Conservation (phyloP, 2,113 vertebrate species). For the Heterotis niloticus region DNA sequence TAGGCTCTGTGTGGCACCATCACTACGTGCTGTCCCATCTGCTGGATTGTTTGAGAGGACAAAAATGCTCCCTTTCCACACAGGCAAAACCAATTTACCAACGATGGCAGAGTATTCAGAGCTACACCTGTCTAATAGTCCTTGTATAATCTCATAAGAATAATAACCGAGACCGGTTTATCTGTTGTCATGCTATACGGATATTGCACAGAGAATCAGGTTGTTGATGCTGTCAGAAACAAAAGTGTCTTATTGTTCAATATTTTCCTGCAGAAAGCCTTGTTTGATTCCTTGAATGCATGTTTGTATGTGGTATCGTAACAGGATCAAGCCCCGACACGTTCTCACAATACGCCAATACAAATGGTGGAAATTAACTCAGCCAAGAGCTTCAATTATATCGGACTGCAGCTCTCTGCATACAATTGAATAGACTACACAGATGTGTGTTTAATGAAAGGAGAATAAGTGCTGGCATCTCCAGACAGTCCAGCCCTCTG, state of each 20-base stretch:
- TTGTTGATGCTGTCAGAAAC: background rate
- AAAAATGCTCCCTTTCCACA: too few relatives aligned
- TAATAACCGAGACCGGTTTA: background rate
- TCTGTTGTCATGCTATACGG: background rate
- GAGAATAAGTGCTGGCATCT: background rate
- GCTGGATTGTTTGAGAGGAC: too few relatives aligned
- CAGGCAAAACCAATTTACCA: too few relatives aligned
- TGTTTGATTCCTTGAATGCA: background rate
- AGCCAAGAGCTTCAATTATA: conserved; percentile 1
- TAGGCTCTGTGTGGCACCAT: too few relatives aligned
- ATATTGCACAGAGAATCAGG: background rate
- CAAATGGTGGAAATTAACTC: background rate
- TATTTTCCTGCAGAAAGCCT: background rate
- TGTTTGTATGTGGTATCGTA: background rate
- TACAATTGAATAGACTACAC: background rate
- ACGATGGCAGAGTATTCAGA: too few relatives aligned
- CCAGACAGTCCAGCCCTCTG: background rate
- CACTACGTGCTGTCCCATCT: too few relatives aligned
- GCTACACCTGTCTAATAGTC: too few relatives aligned
- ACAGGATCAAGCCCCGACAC: background rate
- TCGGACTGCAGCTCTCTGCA: background rate
- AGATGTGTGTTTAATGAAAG: background rate
- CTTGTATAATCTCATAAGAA: background rate
- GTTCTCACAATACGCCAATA: background rate
- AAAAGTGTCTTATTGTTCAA: background rate